These are phyloP conservation scores for Rhea americana DNA, from an alignment of 2,113 vertebrate genomes.

Conservation along the genomic window DNA sequence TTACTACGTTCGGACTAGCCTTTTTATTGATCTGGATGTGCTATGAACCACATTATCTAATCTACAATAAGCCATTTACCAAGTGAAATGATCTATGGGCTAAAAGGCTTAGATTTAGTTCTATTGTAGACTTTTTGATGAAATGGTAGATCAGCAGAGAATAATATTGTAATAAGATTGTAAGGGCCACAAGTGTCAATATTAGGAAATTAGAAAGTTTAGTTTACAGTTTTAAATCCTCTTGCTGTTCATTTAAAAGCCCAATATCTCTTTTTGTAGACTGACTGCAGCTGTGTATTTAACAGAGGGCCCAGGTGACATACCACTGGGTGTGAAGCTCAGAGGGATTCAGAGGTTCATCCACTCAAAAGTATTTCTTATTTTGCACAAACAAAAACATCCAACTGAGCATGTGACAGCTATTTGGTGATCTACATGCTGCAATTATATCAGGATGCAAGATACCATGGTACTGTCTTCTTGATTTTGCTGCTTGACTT, in stretches of 20 bases:
- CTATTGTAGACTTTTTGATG: conserved; percentile 77
- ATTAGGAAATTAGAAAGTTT: conserved; percentile 81
- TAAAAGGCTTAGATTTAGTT: conserved; percentile 73
- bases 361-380: neutral
- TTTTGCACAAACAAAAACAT: neutral
- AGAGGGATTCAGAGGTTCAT: conserved; percentile 20
- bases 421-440: neutral
- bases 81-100: conserved; percentile 74
- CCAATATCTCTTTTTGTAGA: conserved; percentile 1
- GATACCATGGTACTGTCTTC: neutral
- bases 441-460: neutral
- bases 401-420: neutral
- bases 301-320: neutral
- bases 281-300: neutral
- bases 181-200: conserved; percentile 81
- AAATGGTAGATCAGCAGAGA: conserved; percentile 83
- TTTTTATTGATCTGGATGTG: conserved; percentile 75
- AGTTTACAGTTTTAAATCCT: conserved; percentile 71
- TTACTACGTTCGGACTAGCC: conserved; percentile 51
- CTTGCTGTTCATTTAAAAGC: conserved; percentile 51
- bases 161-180: conserved; percentile 83
- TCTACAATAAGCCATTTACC: conserved; percentile 79
- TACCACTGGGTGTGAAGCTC: neutral
- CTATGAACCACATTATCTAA: conserved; percentile 77
- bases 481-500: neutral